phyloP scores from a whole-genome alignment of 2,888 invertebrate genomes.

The Cephus pygmeus region DNA sequence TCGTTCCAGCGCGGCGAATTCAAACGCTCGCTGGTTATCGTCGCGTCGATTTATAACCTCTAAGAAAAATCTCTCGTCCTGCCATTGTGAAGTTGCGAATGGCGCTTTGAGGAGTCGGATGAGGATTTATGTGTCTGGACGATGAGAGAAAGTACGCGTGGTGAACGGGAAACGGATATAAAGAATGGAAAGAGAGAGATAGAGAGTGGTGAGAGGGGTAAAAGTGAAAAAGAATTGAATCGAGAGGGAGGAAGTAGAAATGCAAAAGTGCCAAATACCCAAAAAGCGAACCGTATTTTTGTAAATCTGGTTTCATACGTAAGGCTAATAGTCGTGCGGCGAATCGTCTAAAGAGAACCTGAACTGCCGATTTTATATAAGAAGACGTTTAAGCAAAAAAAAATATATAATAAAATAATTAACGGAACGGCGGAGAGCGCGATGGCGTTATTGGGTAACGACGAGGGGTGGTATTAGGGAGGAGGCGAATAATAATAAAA shows the following conservation, averaged over 20 bases:
- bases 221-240: conserved; percentile 11
- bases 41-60: background rate
- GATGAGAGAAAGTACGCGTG: background rate
- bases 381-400: conserved; percentile 43
- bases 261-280: conserved; percentile 60
- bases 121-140: background rate
- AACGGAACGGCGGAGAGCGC: background rate
- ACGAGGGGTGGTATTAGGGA: conserved; percentile 14
- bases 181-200: conserved; percentile 9
- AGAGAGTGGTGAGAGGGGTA: conserved; percentile 7
- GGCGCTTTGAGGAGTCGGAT: background rate
- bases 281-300: conserved; percentile 65
- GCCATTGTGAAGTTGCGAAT: background rate
- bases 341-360: conserved; percentile 39
- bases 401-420: conserved; percentile 10
- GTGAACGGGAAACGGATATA: background rate
- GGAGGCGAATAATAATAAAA: conserved; percentile 25
- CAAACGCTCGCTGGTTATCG: background rate
- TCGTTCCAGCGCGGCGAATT: conserved; percentile 1
- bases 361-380: conserved; percentile 65
- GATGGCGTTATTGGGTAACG: conserved; percentile 21
- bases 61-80: conserved; percentile 2
- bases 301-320: conserved; percentile 65
- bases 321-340: conserved; percentile 58
- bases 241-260: conserved; percentile 31